Conservation (phyloP, 2,797 vertebrate genomes). For the Microctenopoma steveboyesi region DNA sequence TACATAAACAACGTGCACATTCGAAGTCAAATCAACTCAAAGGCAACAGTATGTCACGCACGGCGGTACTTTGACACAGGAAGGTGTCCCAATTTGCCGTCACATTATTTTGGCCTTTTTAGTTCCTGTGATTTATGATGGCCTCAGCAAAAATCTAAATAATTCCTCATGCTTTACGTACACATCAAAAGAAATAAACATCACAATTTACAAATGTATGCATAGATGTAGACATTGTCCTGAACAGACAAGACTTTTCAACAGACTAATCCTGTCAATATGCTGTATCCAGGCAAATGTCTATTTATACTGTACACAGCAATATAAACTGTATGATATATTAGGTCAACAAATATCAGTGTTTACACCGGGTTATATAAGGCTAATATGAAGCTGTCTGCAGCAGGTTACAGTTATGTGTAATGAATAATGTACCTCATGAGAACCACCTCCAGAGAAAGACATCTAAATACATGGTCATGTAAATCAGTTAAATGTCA, state of each 20-base stretch:
- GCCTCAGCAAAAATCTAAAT: constrained; percentile 46
- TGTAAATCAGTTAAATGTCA: neutral
- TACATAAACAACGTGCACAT: neutral
- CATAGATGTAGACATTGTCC: constrained; percentile 19
- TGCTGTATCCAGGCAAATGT: neutral
- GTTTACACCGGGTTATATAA: neutral
- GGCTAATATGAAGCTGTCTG: neutral
- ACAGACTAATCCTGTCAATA: constrained; percentile 2
- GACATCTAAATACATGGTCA: too few species aligned
- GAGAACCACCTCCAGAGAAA: too few species aligned
- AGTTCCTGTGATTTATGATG: constrained; percentile 68
- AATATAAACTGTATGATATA: neutral
- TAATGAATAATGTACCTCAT: too few species aligned
- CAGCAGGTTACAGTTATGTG: neutral
- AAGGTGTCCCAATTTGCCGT: constrained; percentile 12
- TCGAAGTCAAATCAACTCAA: neutral
- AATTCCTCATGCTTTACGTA: constrained; percentile 59
- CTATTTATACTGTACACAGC: neutral
- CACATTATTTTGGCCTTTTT: constrained; percentile 49
- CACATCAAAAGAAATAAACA: constrained; percentile 46
- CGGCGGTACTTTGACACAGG: constrained; percentile 8
- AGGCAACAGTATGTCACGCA: neutral
- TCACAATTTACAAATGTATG: constrained; percentile 19
- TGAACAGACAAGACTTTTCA: constrained; percentile 27
- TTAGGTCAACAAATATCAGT: constrained; percentile 9